Evolutionary conservation across 1,140 invertebrate genomes (phyloP), one percentile per base, ranked within the genome.

Genomic region (Diabrotica undecimpunctata): DNA sequence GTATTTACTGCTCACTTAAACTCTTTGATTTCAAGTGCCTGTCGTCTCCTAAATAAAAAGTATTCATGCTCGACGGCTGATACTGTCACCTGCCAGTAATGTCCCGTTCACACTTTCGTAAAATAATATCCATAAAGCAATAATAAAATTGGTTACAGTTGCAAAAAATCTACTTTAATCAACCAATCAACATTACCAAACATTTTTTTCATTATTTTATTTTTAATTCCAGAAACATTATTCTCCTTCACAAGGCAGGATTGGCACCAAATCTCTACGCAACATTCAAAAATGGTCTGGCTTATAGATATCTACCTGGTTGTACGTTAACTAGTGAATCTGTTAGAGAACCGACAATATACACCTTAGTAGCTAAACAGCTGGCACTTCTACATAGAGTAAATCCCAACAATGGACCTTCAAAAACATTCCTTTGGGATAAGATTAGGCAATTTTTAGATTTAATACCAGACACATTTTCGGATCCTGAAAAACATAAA

Each of bases 231-330:
- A 92, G 90, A 79, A 88, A 88, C 75, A 86, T 88, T 68, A 80
- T 82, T 69, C 75, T 89, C 71, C 81, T 96, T 68, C 86, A 90
- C 74, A 83, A 85, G 72, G 84, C 86, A 68, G 91, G 90, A 10
- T 85, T 93, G 68, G 93, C 93, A 68, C 91, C 95, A 61, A 84
- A 87, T 59, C 81, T 99, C 46, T 96, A 95, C 82, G 94, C 93
- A 52, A 88, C 90, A 36, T 99, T 99, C 81, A 85, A 88, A 66
- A 99, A 99, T 84, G 97, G 97, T 25, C 83, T 99, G 66, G 91
- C 88, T 13, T 99, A 98, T 80, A 89, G 95, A 80, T 99, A 90
- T 81, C 86, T 94, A 67, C 88, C 88, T 70, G 97, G 97, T 41
- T 83, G 85, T 62, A 92, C 90, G 13, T 77, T 98, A 9, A 90